Conservation (phyloP, 2,888 invertebrate species). For the Tenthredo distinguenda region DNA sequence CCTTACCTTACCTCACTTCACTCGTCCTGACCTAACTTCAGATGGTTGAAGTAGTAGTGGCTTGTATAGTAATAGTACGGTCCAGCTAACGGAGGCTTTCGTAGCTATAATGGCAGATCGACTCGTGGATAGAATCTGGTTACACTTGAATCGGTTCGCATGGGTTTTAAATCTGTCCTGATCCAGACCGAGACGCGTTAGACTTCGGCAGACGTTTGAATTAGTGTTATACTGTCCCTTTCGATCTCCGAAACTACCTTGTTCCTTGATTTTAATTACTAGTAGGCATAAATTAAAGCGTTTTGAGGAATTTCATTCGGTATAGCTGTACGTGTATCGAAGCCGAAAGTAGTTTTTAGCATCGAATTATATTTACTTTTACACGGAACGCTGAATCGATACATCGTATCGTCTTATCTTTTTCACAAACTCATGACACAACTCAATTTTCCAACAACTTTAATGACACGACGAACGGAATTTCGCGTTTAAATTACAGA, state of each 20-base stretch:
- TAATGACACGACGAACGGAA: no score
- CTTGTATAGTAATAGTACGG: background rate
- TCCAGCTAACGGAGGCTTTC: constrained; percentile 16
- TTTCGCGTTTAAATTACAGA: no score
- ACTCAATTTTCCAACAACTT: no score
- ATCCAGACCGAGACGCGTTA: background rate
- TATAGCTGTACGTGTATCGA: no score
- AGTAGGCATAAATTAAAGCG: no score
- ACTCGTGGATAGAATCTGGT: constrained; percentile 38
- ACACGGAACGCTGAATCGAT: no score
- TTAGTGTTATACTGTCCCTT: background rate
- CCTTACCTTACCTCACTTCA: background rate
- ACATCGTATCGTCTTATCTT: no score
- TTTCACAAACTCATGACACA: no score
- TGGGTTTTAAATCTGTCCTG: background rate
- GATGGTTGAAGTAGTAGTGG: background rate
- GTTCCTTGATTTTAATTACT: background rate
- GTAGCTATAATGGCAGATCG: constrained; percentile 13
- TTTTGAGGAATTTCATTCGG: no score
- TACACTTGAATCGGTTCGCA: constrained; percentile 47
- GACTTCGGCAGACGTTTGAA: background rate
- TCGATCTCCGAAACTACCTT: background rate
- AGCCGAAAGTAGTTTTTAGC: no score
- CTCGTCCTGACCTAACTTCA: background rate
- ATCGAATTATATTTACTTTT: no score